A percentile compares a stretch with the other conserved stretches of the same genome.
These are phyloP conservation scores for Agrochola lota DNA, from an alignment of 2,888 invertebrate species.

Conservation along the genomic window DNA sequence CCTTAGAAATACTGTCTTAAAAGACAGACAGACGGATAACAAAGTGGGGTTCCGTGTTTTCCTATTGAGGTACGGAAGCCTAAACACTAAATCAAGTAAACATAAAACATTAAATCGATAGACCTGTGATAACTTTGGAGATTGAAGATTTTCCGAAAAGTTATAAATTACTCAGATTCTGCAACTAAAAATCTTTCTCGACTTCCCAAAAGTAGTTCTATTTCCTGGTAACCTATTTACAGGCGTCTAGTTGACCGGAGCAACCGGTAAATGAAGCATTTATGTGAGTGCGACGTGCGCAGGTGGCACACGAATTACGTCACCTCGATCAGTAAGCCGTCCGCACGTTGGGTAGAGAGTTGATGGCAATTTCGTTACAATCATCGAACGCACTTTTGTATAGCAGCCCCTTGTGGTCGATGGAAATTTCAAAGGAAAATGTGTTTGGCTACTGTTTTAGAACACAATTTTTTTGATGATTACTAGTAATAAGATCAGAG, in stretches of 20 bases:
- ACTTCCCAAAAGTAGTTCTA: neutral
- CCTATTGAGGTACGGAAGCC: too few relatives aligned
- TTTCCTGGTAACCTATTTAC: neutral
- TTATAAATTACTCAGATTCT: neutral
- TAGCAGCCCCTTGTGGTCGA: neutral
- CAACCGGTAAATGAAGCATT: neutral
- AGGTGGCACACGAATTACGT: neutral
- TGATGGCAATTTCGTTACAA: slow-evolving; percentile 13
- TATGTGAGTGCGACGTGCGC: neutral
- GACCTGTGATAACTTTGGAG: neutral
- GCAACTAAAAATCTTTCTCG: neutral
- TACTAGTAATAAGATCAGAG: neutral
- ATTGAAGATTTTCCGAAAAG: neutral
- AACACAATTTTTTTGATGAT: neutral
- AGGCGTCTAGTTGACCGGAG: neutral
- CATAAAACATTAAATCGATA: neutral
- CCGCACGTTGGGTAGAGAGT: neutral
- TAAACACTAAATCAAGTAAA: neutral
- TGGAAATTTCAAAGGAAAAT: neutral
- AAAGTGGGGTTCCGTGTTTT: too few relatives aligned
- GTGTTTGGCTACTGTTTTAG: neutral
- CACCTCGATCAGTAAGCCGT: neutral
- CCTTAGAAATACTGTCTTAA: too few relatives aligned
- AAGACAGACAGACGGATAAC: too few relatives aligned
- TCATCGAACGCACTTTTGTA: slow-evolving; percentile 1